Base-by-base conservation (phyloP, 2,888 invertebrate genomes). In the Cactoblastis cactorum region DNA sequence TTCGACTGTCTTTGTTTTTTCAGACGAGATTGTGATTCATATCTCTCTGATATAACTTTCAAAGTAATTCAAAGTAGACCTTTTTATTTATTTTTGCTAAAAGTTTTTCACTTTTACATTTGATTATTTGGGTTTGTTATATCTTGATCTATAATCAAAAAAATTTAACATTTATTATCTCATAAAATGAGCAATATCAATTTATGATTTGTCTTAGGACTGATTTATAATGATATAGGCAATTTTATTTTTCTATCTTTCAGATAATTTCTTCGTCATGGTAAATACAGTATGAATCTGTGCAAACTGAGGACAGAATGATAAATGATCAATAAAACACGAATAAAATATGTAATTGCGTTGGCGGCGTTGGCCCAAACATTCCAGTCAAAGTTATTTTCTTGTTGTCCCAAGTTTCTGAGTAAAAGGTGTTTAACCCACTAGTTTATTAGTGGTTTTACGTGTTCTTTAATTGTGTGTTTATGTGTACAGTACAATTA, bases 381-480 rank as follows among this genome's bases (percentile, higher is more conserved):
- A 37, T 37, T 37, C 37, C 15, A 33, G 35, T 49, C 45, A 47
- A 0, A 38, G 48, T 43, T 52, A 55, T 45, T 43, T 56, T 50
- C 53, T 49, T 34, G 38, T 33, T 33, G 50, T 47, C 41, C 53
- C 49, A 14, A 32, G 51, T 50, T 57, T 51, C 53, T n/a, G 35
- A 53, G 56, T 55, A 63, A 65, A 62, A 58, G 60, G 58, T 58
- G 58, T 56, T 50, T 37, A 39, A 51, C 24, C 12, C 49, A 49
- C 49, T 48, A 55, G 61, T 66, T 69, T 69, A 66, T 60, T 53
- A 58, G 54, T 60, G 51, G 53, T 63, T 67, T 69, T 63, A 61
- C 57, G 58, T 53, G 47, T 59, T 62, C 59, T 63, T 67, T 69
- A 63, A 71, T 67, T 69, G 59, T 62, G 61, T 72, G 71, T 71